These are phyloP conservation scores for Linyphia triangularis DNA, from an alignment of 2,888 invertebrate genomes.

Conservation along the genomic window DNA sequence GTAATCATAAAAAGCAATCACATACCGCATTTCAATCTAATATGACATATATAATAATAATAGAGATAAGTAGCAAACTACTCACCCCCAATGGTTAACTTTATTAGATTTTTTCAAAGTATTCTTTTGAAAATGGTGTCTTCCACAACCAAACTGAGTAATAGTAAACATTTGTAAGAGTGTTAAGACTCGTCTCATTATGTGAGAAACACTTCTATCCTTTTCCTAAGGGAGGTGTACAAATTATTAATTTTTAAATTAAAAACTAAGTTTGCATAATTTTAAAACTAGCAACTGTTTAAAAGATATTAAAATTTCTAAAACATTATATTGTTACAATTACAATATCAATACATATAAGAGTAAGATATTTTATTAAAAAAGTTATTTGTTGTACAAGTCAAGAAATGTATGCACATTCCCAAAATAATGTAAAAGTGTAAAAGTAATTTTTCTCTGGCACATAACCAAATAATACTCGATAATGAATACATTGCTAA, in stretches of 20 bases:
- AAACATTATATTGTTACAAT: neutral
- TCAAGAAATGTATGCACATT: no score
- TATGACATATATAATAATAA: no score
- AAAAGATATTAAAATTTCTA: neutral
- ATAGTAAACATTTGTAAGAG: constrained; percentile 95
- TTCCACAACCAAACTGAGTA: constrained; percentile 91
- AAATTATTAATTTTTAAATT: neutral
- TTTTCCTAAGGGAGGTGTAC: constrained; percentile 50
- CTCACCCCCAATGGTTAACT: constrained; percentile 94
- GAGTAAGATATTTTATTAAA: no score
- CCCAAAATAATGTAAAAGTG: no score
- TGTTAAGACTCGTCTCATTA: constrained; percentile 92
- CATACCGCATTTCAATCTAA: no score
- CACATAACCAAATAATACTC: no score
- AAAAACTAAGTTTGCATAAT: neutral
- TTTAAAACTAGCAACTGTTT: neutral
- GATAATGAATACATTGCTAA: no score
- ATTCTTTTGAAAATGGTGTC: constrained; percentile 86
- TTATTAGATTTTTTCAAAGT: constrained; percentile 90
- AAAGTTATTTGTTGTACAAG: no score
- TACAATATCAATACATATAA: neutral
- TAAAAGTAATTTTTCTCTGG: no score
- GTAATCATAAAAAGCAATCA: no score
- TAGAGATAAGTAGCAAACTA: neutral
- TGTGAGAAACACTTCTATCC: constrained; percentile 83